Evolutionary conservation across 2,888 invertebrate species (phyloP), one percentile per base, ranked within the genome.

Genomic region (Chrysina gloriosa): DNA sequence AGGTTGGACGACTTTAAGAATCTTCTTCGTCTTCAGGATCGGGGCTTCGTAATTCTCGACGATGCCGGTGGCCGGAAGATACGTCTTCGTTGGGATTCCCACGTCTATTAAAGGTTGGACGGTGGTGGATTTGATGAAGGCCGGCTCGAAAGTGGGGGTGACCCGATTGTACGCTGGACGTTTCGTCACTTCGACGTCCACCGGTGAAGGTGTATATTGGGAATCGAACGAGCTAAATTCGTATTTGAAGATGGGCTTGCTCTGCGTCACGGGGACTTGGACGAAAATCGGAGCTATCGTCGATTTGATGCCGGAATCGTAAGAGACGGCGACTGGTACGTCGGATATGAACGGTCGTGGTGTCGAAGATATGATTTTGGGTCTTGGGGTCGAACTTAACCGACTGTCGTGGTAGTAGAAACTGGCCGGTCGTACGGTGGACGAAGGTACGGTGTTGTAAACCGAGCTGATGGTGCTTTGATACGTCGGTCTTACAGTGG

Each of bases 1-100:
- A 21, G 86, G 85, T 71, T 85, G 85, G 0, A 74, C 52, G 4
- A 74, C 70, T 47, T 70, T 71, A 9, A 70, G 54, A 23, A 69
- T 61, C 25, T 63, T 68, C 7, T 27, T 34, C 7, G 21, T 27
- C 6, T 65, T 50, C 23, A 58, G 29, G 5, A 65, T 21, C 11
- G 58, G 58, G 1, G 63, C 45, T 63, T 54, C 36, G 47, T 68
- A 68, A 54, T 68, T 45, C 23, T 71, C 71, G 0, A 70, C 52
- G 14, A 48, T 45, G 3, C 64, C 48, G 1, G 48, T 48, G 2
- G 36, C 63, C 31, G 71, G 71, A n/a, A 71, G 29, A 21, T 71
- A 71, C 6, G 31, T 36, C 9, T 42, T 27, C 4, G 39, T 29
- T 16, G 69, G 69, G 14, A 14, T 66, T 7, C 48, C 52, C 5